Base-by-base conservation (phyloP, 2,113 vertebrate genomes). In the Ciconia stormi region DNA sequence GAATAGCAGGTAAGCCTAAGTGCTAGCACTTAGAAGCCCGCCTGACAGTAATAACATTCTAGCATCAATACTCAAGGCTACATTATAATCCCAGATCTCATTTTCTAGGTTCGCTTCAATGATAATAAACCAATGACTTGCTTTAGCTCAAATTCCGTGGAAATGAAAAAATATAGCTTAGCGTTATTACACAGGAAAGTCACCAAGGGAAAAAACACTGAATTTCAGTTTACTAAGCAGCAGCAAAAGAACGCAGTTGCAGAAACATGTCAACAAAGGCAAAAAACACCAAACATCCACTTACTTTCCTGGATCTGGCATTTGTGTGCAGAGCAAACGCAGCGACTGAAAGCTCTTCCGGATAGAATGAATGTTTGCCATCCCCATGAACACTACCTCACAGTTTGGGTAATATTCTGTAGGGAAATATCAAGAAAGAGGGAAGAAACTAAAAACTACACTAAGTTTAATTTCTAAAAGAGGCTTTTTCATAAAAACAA, bases 331-430 rank as follows among this genome's bases (percentile, higher is more conserved):
- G 93, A 99, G 99, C 95, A 99, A 98, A 53, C 99, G 98, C 95
- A 99, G 97, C 0, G 99, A 99, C 98, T 99, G 99, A 97, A 99
- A 99, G 97, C 99, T 99, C 98, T 99, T 99, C 93, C 99, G 98
- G 96, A 99, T 99, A 69, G 99, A 99, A 97, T 99, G 99, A 94
- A 99, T 99, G 98, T 99, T 99, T 94, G 99, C 99, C 99, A 99
- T 99, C 52, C 99, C 99, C 99, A 99, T 99, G 96, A 99, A 99
- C 67, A 99, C 98, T 30, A 99, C 99, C 98, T 99, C 99, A 96
- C 99, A 99, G 98, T 99, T 99, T 5, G 99, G 99, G 83, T 99
- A 99, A 98, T 99, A 99, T 87, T 99, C 99, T 99, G 97, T 11
- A 97, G 85, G 92, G 30, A 94, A 87, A 56, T 4, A 67, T 1